Percentiles rank a stretch among this genome's conserved stretches.
Evolutionary conservation across 2,888 invertebrate species (phyloP).

Genomic region (Archips crataeganus): DNA sequence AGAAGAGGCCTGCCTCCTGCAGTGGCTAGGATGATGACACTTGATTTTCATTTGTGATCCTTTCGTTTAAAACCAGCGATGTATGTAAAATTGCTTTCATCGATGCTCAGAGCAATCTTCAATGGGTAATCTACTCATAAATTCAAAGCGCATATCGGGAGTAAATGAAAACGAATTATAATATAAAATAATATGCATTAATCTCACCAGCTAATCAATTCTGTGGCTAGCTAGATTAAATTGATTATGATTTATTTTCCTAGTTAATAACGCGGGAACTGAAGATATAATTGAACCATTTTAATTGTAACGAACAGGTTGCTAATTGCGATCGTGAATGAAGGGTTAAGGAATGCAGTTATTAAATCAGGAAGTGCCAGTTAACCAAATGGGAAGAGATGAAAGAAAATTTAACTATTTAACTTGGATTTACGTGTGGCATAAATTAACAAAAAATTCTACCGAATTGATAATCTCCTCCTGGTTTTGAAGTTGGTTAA

Average conservation of each 20-base stretch:
- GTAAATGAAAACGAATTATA: constrained; percentile 57
- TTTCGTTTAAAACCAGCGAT: too few relatives aligned
- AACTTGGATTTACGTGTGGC: too few relatives aligned
- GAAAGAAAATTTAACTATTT: not conserved
- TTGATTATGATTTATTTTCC: constrained; percentile 58
- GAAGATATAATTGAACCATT: constrained; percentile 19
- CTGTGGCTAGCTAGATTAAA: constrained; percentile 50
- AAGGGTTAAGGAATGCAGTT: not conserved
- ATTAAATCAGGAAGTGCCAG: not conserved
- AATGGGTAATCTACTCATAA: constrained; percentile 54
- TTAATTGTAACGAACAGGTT: constrained; percentile 19
- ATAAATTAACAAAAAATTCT: too few relatives aligned
- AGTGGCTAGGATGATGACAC: too few relatives aligned
- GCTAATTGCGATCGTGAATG: constrained; percentile 36
- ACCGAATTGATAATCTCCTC: too few relatives aligned
- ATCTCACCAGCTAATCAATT: constrained; percentile 56
- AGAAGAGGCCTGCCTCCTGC: too few relatives aligned
- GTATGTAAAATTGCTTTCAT: constrained; percentile 9
- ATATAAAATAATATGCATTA: constrained; percentile 57
- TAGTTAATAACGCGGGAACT: constrained; percentile 30
- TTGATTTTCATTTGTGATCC: too few relatives aligned
- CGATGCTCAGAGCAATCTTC: constrained; percentile 46
- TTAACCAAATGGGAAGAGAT: not conserved
- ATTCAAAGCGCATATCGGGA: constrained; percentile 48
- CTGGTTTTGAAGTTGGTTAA: too few relatives aligned